Evolutionary conservation across 2,888 invertebrate species (phyloP).

Genomic region (Allolobophora icterica): DNA sequence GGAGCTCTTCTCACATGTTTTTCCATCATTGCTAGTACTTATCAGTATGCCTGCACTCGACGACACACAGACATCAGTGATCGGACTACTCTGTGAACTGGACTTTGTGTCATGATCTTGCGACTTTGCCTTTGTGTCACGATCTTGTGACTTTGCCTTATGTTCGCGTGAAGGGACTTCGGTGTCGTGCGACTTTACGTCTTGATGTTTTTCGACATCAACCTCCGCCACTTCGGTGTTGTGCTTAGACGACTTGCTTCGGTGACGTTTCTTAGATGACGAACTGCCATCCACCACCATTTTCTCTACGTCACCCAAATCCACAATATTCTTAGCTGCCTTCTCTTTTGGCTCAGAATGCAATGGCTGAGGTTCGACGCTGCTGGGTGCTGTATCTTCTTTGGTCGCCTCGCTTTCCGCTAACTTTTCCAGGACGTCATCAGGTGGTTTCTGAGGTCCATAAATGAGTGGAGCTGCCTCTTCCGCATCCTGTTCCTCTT

Average conservation of each 20-base stretch:
- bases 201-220: neutral
- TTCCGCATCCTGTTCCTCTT: neutral
- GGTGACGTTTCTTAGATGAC: neutral
- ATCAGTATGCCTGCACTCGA: neutral
- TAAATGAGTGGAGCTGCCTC: neutral
- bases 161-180: neutral
- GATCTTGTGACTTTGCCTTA: neutral
- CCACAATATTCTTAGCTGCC: neutral
- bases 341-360: neutral
- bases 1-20: neutral
- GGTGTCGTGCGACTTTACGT: neutral
- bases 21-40: neutral
- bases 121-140: neutral
- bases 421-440: neutral
- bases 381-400: neutral
- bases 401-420: neutral
- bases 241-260: slow-evolving; percentile 12
- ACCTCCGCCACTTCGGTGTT: neutral
- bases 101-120: neutral
- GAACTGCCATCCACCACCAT: neutral
- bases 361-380: neutral
- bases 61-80: neutral
- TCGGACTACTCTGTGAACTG: neutral
- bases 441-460: slow-evolving; percentile 21
- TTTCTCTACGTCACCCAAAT: neutral